A percentile compares a stretch with the other conserved stretches of the same genome.
Conservation (phyloP, 2,113 vertebrate species). For the Odocoileus virginianus region DNA sequence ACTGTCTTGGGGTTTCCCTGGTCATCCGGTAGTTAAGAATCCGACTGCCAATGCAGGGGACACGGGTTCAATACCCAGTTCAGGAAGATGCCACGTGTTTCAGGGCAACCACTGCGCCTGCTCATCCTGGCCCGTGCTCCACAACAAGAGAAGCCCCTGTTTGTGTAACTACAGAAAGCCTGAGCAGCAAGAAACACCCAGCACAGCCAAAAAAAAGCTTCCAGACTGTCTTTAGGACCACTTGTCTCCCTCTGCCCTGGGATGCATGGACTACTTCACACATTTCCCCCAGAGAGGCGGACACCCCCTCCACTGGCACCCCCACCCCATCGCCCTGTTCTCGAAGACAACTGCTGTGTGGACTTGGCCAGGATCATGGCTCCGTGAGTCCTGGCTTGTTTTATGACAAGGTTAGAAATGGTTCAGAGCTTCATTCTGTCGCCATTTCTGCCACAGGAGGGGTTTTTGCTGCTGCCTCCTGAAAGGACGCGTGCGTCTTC, state of each 20-base stretch:
- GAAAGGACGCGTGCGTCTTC: background rate
- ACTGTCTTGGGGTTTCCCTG: background rate
- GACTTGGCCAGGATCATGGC: background rate
- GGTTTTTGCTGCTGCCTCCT: background rate
- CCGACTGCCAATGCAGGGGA: background rate
- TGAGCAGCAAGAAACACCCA: background rate
- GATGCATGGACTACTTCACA: background rate
- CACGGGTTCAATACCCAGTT: background rate
- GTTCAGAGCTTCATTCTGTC: background rate
- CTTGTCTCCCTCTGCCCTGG: background rate
- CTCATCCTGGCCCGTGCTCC: background rate
- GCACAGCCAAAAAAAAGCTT: background rate
- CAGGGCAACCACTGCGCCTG: background rate
- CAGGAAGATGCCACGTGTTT: background rate
- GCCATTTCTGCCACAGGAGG: background rate
- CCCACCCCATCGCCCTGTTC: background rate
- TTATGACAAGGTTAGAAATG: background rate
- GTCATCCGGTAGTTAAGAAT: background rate
- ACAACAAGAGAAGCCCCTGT: background rate
- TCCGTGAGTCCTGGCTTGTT: background rate
- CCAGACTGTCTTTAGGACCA: background rate
- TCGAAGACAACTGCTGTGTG: background rate
- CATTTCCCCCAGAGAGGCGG: background rate
- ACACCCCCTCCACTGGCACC: accelerated
- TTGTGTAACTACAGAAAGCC: background rate